These are phyloP conservation scores for Callocephalon fimbriatum DNA, from an alignment of 2,113 vertebrate genomes.

Conservation along the genomic window DNA sequence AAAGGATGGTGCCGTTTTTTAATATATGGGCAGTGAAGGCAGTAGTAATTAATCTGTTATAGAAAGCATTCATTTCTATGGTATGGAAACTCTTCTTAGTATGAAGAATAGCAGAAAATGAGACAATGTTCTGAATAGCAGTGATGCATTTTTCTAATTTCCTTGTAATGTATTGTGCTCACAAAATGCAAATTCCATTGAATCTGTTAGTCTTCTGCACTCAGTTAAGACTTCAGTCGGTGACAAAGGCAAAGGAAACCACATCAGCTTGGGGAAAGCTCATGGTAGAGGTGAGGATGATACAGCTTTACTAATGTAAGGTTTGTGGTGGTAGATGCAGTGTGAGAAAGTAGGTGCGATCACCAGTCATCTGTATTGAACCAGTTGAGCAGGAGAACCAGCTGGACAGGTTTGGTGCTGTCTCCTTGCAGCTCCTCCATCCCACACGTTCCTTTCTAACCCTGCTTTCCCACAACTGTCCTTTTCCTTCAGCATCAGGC, in stretches of 20 bases:
- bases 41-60: not conserved
- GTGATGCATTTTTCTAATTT: not conserved
- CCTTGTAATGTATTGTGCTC: not conserved
- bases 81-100: not conserved
- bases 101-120: not conserved
- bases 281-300: not conserved
- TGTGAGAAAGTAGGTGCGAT: not conserved
- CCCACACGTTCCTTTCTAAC: rapidly evolving
- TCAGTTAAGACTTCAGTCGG: not conserved
- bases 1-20: not conserved
- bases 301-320: not conserved
- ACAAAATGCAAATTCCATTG: not conserved
- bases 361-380: not conserved
- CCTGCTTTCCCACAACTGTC: not conserved
- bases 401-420: not conserved
- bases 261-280: not conserved
- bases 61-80: not conserved
- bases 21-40: not conserved
- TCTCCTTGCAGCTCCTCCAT: not conserved
- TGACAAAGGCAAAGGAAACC: not conserved
- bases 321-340: not conserved
- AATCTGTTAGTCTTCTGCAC: not conserved
- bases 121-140: not conserved
- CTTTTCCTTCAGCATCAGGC: not conserved
- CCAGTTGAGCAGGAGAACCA: not conserved